Evolutionary conservation across 2,113 vertebrate genomes (phyloP).

Genomic region (Marmota monax): DNA sequence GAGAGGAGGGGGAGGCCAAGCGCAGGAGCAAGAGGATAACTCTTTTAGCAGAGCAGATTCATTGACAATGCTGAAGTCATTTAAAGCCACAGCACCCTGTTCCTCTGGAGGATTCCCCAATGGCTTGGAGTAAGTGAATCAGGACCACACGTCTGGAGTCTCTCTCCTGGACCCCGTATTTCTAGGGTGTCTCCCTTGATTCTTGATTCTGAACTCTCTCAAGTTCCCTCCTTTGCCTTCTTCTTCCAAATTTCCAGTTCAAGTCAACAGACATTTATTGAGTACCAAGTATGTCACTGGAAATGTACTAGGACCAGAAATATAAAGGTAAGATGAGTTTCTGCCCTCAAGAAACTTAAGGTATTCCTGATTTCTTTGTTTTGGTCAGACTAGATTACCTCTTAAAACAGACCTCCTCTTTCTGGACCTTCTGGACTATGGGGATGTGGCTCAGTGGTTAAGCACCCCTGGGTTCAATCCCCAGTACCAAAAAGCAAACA

Average conservation of each 20-base stretch:
- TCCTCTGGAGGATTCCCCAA: constrained; percentile 54
- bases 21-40: constrained; percentile 83
- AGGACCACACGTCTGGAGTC: not conserved
- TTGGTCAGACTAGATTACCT: not conserved
- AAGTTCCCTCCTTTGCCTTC: not conserved
- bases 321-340: not conserved
- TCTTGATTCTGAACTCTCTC: constrained; percentile 46
- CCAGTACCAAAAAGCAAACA: too few relatives aligned
- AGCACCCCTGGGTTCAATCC: too few relatives aligned
- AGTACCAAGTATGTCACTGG: not conserved
- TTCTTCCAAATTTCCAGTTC: not conserved
- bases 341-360: not conserved
- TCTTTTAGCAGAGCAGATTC: constrained; percentile 84
- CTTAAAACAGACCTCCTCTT: not conserved
- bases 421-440: not conserved
- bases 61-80: constrained; percentile 80
- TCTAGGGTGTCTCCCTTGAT: not conserved
- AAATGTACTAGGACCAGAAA: not conserved
- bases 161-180: not conserved
- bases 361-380: not conserved
- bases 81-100: constrained; percentile 85
- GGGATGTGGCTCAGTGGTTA: too few relatives aligned
- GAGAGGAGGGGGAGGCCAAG: constrained; percentile 82
- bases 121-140: not conserved
- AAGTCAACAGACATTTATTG: not conserved